Evolutionary conservation across 2,113 vertebrate species (phyloP).

Genomic region (Pantherophis guttatus): DNA sequence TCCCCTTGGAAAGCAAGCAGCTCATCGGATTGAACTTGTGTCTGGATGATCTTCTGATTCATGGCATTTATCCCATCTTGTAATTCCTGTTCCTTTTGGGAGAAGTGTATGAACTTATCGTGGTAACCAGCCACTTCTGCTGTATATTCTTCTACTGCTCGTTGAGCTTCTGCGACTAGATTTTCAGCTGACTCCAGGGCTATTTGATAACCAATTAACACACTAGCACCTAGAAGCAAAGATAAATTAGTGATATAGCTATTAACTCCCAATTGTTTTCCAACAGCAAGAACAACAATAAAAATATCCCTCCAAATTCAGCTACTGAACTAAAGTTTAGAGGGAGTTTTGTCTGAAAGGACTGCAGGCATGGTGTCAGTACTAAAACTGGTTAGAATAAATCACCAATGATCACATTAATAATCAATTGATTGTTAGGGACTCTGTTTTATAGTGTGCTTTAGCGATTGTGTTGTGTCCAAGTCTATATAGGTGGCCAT

Average conservation of each 20-base stretch:
- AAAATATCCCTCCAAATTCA: not conserved
- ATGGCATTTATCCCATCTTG: not conserved
- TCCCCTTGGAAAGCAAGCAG: constrained; percentile 1
- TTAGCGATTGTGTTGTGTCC: not conserved
- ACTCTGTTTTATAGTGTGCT: not conserved
- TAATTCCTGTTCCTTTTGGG: not conserved
- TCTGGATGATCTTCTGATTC: not conserved
- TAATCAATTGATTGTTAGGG: not conserved
- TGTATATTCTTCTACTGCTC: not conserved
- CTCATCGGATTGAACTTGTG: not conserved
- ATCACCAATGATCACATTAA: not conserved
- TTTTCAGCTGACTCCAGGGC: constrained; percentile 4
- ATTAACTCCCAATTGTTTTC: not conserved
- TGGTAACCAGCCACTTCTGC: not conserved
- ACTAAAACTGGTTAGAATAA: not conserved
- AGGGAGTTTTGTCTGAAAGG: not conserved
- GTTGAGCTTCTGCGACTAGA: not conserved
- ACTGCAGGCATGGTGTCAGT: not conserved
- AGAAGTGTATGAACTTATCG: not conserved
- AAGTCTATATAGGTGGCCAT: not conserved
- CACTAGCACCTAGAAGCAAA: not conserved
- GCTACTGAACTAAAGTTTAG: not conserved
- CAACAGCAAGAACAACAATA: not conserved
- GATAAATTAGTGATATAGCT: not conserved
- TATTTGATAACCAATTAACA: not conserved